Base-by-base conservation (phyloP, 2,797 vertebrate species). In the Sebastes itinus region DNA sequence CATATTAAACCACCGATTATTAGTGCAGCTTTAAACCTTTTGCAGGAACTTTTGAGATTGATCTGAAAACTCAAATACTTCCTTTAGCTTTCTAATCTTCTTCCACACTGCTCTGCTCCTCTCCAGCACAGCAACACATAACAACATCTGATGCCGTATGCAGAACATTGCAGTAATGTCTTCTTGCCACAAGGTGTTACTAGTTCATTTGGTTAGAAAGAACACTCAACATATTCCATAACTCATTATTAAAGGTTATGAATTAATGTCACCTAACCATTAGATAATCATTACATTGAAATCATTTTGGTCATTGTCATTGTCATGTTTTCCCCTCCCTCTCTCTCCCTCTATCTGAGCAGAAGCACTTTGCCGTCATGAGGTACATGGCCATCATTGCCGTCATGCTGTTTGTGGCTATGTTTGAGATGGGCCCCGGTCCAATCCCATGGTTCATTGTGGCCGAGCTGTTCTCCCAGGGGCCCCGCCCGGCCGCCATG, bases 381-480 rank as follows among this genome's bases (percentile, higher is more conserved):
- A 96, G 92, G 75, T 98, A 97, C 63, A 67, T 99, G 74, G 97
- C 97, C 81, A 99, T 99, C 55, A 38, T 80, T 20, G 96, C 97
- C 0, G 95, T 97, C 91, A 96, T 98, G 93, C 80, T 95, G 5
- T 99, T 98, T 14, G 98, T 99, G 89, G 98, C 97, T 3, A 96
- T 99, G 72, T 99, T 99, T 88, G 98, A 99, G 92, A 82, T 99
- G 87, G 98, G 98, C 1, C 98, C 98, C 0, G 98, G 98, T 8
- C 98, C 98, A 4, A 99, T 99, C 78, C 98, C 98, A 0, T 99
- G 98, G 98, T 99, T 99, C 91, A 99, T 99, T 0, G 98, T 99
- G 90, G 97, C 97, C 0, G 98, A 99, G 79, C 96, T 99, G 22
- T 99, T 99, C 92, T 97, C 97, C 78, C 98, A 99, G 92, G 98